Evolutionary conservation across 2,888 invertebrate species (phyloP).

Genomic region (Carpatolechia fugitivella): DNA sequence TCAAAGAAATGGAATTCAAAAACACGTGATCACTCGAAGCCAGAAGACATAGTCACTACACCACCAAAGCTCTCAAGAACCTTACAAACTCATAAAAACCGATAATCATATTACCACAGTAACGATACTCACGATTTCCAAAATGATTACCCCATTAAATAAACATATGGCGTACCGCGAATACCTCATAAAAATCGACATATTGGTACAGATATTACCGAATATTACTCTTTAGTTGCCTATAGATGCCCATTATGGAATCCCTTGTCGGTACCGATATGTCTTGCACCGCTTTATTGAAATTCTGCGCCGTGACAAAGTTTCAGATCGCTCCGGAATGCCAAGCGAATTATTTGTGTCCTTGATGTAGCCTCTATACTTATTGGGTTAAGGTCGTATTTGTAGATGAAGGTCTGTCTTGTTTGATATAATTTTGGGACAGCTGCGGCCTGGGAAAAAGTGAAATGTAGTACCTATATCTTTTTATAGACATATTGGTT

Average conservation of each 20-base stretch:
- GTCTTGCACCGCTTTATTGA: conserved; percentile 68
- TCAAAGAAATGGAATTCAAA: too few relatives aligned
- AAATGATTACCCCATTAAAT: conserved; percentile 55
- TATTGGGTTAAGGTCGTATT: conserved; percentile 13
- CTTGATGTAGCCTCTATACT: conserved; percentile 13
- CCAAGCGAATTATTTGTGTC: conserved; percentile 23
- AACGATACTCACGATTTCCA: conserved; percentile 41
- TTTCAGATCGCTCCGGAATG: conserved; percentile 49
- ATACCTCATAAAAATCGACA: conserved; percentile 66
- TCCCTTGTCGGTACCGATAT: conserved; percentile 41
- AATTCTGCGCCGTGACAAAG: conserved; percentile 60
- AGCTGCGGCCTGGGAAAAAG: too few relatives aligned
- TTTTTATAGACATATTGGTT: too few relatives aligned
- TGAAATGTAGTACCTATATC: too few relatives aligned
- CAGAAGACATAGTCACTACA: too few relatives aligned
- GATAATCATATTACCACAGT: conserved; percentile 30
- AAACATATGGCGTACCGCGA: conserved; percentile 60
- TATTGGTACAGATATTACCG: conserved; percentile 45
- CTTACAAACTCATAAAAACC: too few relatives aligned
- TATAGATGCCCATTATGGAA: conserved; percentile 45
- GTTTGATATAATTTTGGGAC: too few relatives aligned
- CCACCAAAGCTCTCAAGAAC: too few relatives aligned
- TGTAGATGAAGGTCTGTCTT: neutral
- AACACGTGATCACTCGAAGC: too few relatives aligned
- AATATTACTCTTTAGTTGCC: conserved; percentile 48